These are phyloP conservation scores for Silurus lanzhouensis DNA, from an alignment of 2,797 vertebrate genomes.

Conservation along the genomic window DNA sequence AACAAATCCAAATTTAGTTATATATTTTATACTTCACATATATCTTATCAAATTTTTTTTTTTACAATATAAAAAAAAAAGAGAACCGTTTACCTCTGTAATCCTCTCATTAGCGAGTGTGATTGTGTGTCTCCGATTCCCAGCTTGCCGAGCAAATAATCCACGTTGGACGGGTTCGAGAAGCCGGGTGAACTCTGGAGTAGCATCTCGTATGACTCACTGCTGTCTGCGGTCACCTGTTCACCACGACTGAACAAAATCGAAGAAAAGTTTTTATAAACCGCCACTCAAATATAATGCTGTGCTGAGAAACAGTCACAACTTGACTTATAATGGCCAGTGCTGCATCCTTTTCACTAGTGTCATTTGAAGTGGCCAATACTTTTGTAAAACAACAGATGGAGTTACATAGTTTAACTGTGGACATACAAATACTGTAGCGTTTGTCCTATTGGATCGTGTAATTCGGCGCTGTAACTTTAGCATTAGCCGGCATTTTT, in stretches of 20 bases:
- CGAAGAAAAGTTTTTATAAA: not conserved
- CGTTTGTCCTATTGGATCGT: not conserved
- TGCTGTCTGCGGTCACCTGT: conserved; percentile 75
- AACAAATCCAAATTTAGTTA: not conserved
- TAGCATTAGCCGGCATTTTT: not conserved
- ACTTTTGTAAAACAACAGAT: not conserved
- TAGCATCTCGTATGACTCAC: conserved; percentile 84
- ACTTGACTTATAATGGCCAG: not conserved
- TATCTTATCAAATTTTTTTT: too few species aligned
- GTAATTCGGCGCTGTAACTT: not conserved
- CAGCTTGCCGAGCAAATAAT: conserved; percentile 87
- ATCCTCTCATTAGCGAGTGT: conserved; percentile 92
- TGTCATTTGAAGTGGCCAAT: not conserved
- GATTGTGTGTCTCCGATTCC: conserved; percentile 87
- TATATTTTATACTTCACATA: not conserved
- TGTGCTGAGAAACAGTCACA: not conserved
- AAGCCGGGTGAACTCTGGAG: conserved; percentile 86
- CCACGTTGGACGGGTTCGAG: conserved; percentile 91
- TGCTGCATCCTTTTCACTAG: not conserved
- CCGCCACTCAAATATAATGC: not conserved
- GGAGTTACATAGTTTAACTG: not conserved
- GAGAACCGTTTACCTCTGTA: conserved; percentile 84
- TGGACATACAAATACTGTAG: not conserved
- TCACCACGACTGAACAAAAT: conserved; percentile 76
- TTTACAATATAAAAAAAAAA: not conserved